phyloP scores from a whole-genome alignment of 2,797 vertebrate species.

The Melanogrammus aeglefinus region DNA sequence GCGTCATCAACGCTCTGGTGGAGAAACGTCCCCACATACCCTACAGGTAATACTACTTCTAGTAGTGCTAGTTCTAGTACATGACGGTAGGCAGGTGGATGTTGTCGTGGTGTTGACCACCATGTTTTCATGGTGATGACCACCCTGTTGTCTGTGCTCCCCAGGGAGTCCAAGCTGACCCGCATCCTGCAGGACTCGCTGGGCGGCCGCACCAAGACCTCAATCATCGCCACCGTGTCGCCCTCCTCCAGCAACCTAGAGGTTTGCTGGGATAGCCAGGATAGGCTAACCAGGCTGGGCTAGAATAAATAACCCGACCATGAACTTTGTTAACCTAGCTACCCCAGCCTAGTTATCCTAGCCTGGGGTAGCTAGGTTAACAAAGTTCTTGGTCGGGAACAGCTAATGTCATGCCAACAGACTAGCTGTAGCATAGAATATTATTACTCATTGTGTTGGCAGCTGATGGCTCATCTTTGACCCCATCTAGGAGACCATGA shows the following conservation, averaged over 20 bases:
- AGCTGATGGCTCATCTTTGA: not conserved
- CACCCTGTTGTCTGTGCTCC: slow-evolving; percentile 20
- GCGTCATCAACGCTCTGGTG: slow-evolving; percentile 95
- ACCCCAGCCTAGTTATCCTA: too few species aligned
- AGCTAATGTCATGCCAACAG: not conserved
- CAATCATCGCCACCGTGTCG: slow-evolving; percentile 95
- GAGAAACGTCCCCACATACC: slow-evolving; percentile 94
- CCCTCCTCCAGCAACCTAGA: slow-evolving; percentile 93
- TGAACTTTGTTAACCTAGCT: too few species aligned
- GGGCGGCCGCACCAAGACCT: slow-evolving; percentile 96
- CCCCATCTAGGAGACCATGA: slow-evolving; percentile 85
- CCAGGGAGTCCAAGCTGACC: slow-evolving; percentile 95
- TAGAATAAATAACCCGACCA: too few species aligned
- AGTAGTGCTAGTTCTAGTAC: not conserved
- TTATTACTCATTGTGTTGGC: not conserved
- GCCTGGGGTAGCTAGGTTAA: too few species aligned
- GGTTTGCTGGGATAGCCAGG: slow-evolving; percentile 55
- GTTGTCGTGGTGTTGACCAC: too few species aligned
- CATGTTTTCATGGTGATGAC: not conserved
- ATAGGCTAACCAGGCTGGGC: not conserved
- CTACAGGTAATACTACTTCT: slow-evolving; percentile 80
- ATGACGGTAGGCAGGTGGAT: not conserved
- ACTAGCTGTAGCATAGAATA: not conserved
- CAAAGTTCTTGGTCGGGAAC: too few species aligned
- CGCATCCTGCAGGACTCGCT: slow-evolving; percentile 96